phyloP scores from a whole-genome alignment of 2,797 vertebrate species.

The Mycteria americana region DNA sequence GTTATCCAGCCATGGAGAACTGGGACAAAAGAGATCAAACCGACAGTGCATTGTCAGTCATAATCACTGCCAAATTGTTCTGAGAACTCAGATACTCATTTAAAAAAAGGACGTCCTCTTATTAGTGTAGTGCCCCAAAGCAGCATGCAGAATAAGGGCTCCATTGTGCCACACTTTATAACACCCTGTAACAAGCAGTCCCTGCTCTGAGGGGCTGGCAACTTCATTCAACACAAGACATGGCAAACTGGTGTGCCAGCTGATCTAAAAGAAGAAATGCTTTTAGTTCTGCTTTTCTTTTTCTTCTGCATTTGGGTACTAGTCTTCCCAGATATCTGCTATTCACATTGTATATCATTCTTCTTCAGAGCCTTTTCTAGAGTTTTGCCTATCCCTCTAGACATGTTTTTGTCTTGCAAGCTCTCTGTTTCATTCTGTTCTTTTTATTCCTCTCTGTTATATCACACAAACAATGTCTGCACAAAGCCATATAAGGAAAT shows the following conservation, averaged over 20 bases:
- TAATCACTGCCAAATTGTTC: neutral
- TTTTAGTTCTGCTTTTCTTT: neutral
- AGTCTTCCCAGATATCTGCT: neutral
- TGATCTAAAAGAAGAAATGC: neutral
- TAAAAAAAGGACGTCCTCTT: neutral
- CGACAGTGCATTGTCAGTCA: neutral
- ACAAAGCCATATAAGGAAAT: neutral
- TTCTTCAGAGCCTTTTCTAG: neutral
- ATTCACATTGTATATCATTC: neutral
- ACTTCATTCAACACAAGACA: neutral
- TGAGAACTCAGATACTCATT: neutral
- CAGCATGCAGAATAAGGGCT: neutral
- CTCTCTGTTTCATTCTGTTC: neutral
- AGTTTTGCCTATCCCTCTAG: neutral
- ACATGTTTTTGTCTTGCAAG: neutral
- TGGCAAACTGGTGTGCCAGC: neutral
- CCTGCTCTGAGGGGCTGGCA: neutral
- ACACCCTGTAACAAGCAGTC: neutral
- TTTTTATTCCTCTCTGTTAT: neutral
- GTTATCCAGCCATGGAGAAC: neutral
- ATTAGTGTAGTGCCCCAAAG: neutral
- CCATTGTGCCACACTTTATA: neutral
- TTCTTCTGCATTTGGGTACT: neutral
- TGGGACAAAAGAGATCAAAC: neutral
- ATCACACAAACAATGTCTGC: neutral